Conservation (phyloP, 2,797 vertebrate species). For the Premnoplex brunnescens region DNA sequence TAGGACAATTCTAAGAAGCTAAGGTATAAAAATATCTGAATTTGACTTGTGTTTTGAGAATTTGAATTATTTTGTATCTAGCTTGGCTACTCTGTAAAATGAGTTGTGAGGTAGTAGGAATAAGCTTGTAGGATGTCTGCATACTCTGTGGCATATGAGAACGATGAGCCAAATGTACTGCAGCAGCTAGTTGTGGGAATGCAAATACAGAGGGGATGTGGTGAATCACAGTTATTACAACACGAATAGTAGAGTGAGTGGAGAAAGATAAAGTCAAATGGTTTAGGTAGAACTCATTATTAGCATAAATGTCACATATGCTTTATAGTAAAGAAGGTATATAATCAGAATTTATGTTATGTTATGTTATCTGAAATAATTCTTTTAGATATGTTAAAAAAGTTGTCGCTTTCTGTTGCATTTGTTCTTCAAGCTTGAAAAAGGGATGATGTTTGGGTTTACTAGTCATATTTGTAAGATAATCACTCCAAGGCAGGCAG, state of each 20-base stretch:
- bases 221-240: neutral
- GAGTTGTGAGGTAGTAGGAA: neutral
- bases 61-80: conserved; percentile 2
- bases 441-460: neutral
- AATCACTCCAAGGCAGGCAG: neutral
- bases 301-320: neutral
- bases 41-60: neutral
- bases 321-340: neutral
- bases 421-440: conserved; percentile 20
- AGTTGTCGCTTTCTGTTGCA: neutral
- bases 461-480: neutral
- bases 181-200: neutral
- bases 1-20: neutral
- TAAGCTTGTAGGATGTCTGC: neutral
- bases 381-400: neutral
- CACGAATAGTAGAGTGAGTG: neutral
- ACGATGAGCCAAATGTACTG: neutral
- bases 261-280: neutral
- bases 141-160: neutral
- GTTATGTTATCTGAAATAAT: conserved; percentile 41
- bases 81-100: neutral
- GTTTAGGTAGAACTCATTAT: neutral
- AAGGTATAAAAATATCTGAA: neutral
- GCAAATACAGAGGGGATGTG: neutral
- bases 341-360: conserved; percentile 24